Conservation (phyloP, 1,140 invertebrate genomes). For the Eriosoma lanigerum region DNA sequence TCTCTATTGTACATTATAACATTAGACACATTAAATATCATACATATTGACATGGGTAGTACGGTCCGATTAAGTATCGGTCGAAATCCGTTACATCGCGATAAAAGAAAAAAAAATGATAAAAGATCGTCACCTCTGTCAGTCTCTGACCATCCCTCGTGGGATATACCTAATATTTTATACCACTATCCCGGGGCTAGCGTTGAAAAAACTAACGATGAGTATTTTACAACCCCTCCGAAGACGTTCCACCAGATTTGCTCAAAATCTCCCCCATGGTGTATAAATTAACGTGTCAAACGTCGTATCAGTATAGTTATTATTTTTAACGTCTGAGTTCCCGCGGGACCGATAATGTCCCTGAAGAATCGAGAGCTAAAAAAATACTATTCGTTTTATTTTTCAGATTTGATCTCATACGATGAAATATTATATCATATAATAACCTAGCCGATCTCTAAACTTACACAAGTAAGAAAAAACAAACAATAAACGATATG, state of each 20-base stretch:
- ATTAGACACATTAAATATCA: too few species aligned
- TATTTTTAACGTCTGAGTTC: conserved; percentile 32
- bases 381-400: background rate
- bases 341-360: conserved; percentile 21
- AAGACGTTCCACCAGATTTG: conserved; percentile 16
- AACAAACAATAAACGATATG: background rate
- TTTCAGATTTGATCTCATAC: background rate
- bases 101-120: too few species aligned
- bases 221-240: background rate
- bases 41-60: too few species aligned
- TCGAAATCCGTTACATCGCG: background rate
- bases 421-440: too few species aligned
- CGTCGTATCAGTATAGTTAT: conserved; percentile 24
- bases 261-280: conserved; percentile 13
- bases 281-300: conserved; percentile 44
- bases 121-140: conserved; percentile 10
- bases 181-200: background rate
- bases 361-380: conserved; percentile 1
- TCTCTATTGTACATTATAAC: background rate
- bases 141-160: background rate
- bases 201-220: background rate
- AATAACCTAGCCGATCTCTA: background rate
- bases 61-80: conserved; percentile 1
- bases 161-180: background rate
- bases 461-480: too few species aligned